phyloP scores from a whole-genome alignment of 2,797 vertebrate genomes.

The Crenichthys baileyi region DNA sequence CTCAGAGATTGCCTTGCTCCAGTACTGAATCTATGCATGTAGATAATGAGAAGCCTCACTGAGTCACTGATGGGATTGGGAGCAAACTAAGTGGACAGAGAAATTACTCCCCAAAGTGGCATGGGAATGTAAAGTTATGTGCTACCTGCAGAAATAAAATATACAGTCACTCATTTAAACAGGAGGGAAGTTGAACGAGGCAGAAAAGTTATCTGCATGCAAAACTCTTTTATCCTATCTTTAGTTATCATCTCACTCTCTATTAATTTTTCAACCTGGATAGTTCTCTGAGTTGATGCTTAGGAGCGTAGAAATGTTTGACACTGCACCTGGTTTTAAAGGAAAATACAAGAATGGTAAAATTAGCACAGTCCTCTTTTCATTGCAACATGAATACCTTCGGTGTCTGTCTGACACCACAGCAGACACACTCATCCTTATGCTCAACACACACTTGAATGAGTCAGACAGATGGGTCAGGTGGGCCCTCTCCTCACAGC shows the following conservation, averaged over 20 bases:
- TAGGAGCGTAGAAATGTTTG: slow-evolving; percentile 7
- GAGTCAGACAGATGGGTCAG: slow-evolving; percentile 66
- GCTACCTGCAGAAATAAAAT: slow-evolving; percentile 69
- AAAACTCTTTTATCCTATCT: slow-evolving; percentile 20
- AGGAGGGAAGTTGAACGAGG: slow-evolving; percentile 47
- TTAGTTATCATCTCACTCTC: slow-evolving; percentile 6
- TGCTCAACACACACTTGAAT: slow-evolving; percentile 56
- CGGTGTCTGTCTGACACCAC: slow-evolving; percentile 25
- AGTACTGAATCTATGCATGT: slow-evolving; percentile 56
- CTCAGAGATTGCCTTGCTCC: slow-evolving; percentile 41
- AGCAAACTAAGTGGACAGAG: slow-evolving; percentile 48
- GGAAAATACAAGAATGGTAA: slow-evolving; percentile 18
- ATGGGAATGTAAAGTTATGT: slow-evolving; percentile 73
- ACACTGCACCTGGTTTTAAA: slow-evolving; percentile 11
- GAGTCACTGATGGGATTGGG: slow-evolving; percentile 51
- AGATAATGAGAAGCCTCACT: slow-evolving; percentile 45
- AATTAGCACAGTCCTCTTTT: slow-evolving; percentile 19
- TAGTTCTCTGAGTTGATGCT: slow-evolving; percentile 7
- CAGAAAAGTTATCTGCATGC: slow-evolving; percentile 35
- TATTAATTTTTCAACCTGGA: neutral
- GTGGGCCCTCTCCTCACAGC: slow-evolving; percentile 51
- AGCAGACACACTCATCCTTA: slow-evolving; percentile 17
- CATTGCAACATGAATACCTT: slow-evolving; percentile 19
- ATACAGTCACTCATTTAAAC: slow-evolving; percentile 63
- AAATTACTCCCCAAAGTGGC: slow-evolving; percentile 59